Conservation (phyloP, 2,888 invertebrate genomes). For the Rhamnusium bicolor region DNA sequence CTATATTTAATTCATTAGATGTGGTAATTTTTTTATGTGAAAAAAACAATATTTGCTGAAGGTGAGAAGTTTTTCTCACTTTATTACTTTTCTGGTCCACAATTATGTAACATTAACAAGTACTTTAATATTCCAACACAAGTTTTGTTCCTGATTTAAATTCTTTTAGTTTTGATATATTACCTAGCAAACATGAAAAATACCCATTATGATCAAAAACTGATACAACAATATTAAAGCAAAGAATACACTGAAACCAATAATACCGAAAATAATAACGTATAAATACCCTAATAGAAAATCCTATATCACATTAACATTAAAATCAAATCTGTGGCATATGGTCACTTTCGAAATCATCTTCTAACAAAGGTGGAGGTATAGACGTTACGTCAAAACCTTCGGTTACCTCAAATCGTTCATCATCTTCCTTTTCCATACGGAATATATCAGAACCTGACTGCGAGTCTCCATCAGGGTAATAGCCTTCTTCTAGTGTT, state of each 20-base stretch:
- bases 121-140: background rate
- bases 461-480: slow-evolving; percentile 76
- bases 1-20: too few relatives aligned
- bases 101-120: too few relatives aligned
- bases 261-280: slow-evolving; percentile 52
- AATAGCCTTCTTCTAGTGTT: slow-evolving; percentile 76
- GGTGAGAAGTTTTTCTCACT: too few relatives aligned
- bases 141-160: slow-evolving; percentile 13
- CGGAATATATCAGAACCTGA: slow-evolving; percentile 71
- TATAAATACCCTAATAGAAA: slow-evolving; percentile 48
- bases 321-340: slow-evolving; percentile 69
- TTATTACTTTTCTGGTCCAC: too few relatives aligned
- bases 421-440: slow-evolving; percentile 70
- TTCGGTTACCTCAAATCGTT: slow-evolving; percentile 81
- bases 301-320: slow-evolving; percentile 58
- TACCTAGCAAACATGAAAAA: slow-evolving; percentile 54
- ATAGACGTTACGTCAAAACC: slow-evolving; percentile 83
- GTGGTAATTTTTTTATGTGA: too few relatives aligned
- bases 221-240: slow-evolving; percentile 52
- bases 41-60: too few relatives aligned
- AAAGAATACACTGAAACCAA: slow-evolving; percentile 46
- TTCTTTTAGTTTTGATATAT: slow-evolving; percentile 4
- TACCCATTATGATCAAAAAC: slow-evolving; percentile 50
- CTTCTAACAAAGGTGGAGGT: slow-evolving; percentile 84
- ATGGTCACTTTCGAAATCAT: slow-evolving; percentile 78